phyloP scores from a whole-genome alignment of 2,113 vertebrate species.

The Leptobrachium leishanense region DNA sequence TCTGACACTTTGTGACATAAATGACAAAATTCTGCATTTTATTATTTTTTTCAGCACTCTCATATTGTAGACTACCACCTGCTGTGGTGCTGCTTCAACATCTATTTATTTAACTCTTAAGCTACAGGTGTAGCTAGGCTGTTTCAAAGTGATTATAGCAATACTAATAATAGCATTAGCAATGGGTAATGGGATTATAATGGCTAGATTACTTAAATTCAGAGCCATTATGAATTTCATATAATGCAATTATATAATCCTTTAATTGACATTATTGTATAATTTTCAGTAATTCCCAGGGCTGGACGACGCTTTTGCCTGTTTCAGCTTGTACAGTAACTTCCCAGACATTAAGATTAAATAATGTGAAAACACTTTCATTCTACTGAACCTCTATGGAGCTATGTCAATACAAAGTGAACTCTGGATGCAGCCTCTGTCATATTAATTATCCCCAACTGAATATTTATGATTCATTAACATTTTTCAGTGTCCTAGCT shows the following conservation, averaged over 20 bases:
- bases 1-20: no score
- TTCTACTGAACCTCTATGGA: conserved; percentile 33
- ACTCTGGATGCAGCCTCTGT: conserved; percentile 24
- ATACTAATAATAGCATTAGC: no score
- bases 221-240: conserved; percentile 21
- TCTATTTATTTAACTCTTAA: no score
- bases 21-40: no score
- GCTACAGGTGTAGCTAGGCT: no score
- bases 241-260: conserved; percentile 27
- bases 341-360: conserved; percentile 20
- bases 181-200: conserved; percentile 28
- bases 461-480: conserved; percentile 47
- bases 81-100: no score
- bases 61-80: no score
- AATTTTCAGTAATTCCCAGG: conserved; percentile 9
- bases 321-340: conserved; percentile 25
- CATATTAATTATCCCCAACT: conserved; percentile 40
- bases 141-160: no score
- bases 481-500: conserved; percentile 36
- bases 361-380: conserved; percentile 22
- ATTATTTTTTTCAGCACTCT: no score
- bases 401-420: conserved; percentile 37
- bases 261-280: conserved; percentile 18
- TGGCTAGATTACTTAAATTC: conserved; percentile 14
- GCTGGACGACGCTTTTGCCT: not conserved